Percentiles rank a stretch among this genome's conserved stretches.
These are phyloP conservation scores for Drosophila atripex DNA, from an alignment of 2,888 invertebrate species.

Conservation along the genomic window DNA sequence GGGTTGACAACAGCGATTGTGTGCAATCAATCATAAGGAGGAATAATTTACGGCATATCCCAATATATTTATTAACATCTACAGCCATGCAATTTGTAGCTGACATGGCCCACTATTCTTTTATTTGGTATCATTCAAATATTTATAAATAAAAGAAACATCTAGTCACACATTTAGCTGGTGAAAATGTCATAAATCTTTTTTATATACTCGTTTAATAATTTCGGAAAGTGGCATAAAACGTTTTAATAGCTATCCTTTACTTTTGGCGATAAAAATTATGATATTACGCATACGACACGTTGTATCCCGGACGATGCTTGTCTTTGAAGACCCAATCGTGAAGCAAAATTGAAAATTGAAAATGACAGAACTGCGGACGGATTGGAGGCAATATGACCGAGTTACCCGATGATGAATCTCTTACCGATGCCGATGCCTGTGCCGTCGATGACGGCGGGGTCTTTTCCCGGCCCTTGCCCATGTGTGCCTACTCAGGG, in stretches of 20 bases:
- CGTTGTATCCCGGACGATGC: constrained; percentile 34
- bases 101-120: constrained; percentile 17
- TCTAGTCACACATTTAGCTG: not conserved
- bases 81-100: constrained; percentile 18
- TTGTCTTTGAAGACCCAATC: constrained; percentile 38
- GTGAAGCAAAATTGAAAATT: constrained; percentile 46
- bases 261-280: constrained; percentile 38
- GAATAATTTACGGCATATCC: constrained; percentile 37
- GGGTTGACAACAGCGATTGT: constrained; percentile 4
- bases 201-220: constrained; percentile 8
- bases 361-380: constrained; percentile 22
- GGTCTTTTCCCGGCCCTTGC: constrained; percentile 24
- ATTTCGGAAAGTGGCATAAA: constrained; percentile 40
- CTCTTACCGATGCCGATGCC: constrained; percentile 49
- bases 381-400: constrained; percentile 20
- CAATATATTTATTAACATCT: constrained; percentile 20
- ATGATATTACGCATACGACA: constrained; percentile 54
- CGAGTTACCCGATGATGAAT: constrained; percentile 57
- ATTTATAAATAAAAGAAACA: not conserved
- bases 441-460: constrained; percentile 35
- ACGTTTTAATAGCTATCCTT: constrained; percentile 31
- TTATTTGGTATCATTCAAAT: not conserved
- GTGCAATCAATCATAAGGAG: constrained; percentile 59
- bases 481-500: constrained; percentile 12
- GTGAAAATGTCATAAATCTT: constrained; percentile 15